A percentile compares a stretch with the other conserved stretches of the same genome.
Evolutionary conservation across 2,113 vertebrate species (phyloP).

Genomic region (Proteles cristata): DNA sequence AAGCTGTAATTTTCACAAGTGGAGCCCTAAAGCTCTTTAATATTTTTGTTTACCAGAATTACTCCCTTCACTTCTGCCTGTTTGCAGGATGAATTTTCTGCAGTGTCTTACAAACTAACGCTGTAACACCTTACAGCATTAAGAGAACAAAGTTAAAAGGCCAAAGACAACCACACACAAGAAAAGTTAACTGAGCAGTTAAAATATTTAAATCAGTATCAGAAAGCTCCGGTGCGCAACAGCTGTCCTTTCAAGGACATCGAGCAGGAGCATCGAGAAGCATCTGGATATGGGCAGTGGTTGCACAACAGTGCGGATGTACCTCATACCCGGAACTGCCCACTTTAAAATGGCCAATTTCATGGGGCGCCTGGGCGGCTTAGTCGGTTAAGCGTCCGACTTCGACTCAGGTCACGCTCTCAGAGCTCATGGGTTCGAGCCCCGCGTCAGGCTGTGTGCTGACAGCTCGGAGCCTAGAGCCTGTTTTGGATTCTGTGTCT

Average conservation of each 20-base stretch:
- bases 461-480: too few relatives aligned
- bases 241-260: not conserved
- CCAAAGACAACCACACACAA: not conserved
- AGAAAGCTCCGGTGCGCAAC: not conserved
- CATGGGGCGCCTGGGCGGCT: not conserved
- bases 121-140: not conserved
- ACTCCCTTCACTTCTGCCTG: conserved; percentile 40
- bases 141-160: not conserved
- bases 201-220: conserved; percentile 46
- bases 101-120: conserved; percentile 33
- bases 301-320: not conserved
- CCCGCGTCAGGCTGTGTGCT: too few relatives aligned
- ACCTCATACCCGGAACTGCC: not conserved
- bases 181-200: conserved; percentile 1
- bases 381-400: not conserved
- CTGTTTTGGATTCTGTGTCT: too few relatives aligned
- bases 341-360: conserved; percentile 6
- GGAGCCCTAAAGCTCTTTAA: conserved; percentile 42
- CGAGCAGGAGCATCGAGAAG: not conserved
- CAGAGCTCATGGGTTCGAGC: too few relatives aligned
- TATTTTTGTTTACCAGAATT: conserved; percentile 64
- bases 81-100: conserved; percentile 36
- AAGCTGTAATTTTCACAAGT: conserved; percentile 68
- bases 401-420: not conserved
- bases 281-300: not conserved